Conservation (phyloP, 2,113 vertebrate genomes). For the Sialia sialis region DNA sequence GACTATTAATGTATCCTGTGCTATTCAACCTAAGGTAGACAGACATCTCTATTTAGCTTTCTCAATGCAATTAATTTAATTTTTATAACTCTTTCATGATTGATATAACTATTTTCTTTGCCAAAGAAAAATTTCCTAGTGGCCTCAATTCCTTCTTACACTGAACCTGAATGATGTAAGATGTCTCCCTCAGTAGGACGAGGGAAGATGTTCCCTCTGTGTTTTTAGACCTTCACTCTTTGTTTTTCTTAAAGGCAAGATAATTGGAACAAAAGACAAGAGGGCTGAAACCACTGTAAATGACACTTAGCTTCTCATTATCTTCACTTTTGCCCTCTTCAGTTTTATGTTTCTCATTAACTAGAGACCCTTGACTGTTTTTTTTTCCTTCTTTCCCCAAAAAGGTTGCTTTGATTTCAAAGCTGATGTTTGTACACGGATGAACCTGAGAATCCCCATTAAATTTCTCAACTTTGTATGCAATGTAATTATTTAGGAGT, state of each 20-base stretch:
- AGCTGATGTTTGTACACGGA: neutral
- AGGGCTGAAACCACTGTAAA: neutral
- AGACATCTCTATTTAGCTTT: neutral
- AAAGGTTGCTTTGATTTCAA: neutral
- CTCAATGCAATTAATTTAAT: neutral
- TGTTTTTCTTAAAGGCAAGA: neutral
- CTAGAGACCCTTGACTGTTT: neutral
- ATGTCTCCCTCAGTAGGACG: neutral
- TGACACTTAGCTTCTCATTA: neutral
- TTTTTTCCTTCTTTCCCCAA: neutral
- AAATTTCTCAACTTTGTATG: neutral
- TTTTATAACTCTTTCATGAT: neutral
- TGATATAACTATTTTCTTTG: neutral
- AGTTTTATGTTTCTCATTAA: neutral
- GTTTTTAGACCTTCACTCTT: neutral
- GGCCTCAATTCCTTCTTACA: neutral
- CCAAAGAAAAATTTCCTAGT: neutral
- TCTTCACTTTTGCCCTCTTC: neutral
- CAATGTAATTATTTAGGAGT: neutral
- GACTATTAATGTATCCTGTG: neutral
- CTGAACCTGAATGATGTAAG: neutral
- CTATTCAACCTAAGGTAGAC: neutral
- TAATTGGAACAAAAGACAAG: neutral
- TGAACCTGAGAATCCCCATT: neutral
- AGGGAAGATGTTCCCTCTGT: neutral